Evolutionary conservation across 2,888 invertebrate species (phyloP), one percentile per base, ranked within the genome.

Genomic region (Habroteleia sp.): DNA sequence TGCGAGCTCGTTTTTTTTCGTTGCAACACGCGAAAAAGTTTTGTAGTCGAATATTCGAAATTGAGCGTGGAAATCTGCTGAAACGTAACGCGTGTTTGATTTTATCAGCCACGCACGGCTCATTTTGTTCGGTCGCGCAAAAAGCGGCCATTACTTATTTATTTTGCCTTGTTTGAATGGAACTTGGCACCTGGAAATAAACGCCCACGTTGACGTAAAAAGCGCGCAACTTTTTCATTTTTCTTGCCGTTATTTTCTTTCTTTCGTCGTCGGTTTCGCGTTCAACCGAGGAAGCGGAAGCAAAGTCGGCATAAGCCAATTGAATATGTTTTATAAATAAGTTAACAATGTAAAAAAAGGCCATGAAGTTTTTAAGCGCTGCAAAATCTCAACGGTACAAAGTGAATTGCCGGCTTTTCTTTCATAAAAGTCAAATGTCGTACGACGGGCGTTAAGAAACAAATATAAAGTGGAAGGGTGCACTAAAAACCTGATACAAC

Each of bases 351-450:
- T 41, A 39, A 31, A 48, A 41, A 54, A 46, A 31, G 29, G 35
- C 39, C 16, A 2, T n/a, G 35, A 68, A 60, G 50, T 50, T 69
- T 71, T 39, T 44, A 39, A 63, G 42, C 62, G 46, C 11, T 17
- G 41, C 44, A 41, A 37, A 65, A 72, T 63, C 60, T 33, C 56
- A 72, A 72, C 56, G 37, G 58, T 31, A 52, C 63, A 72, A 65
- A 65, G 58, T 65, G 72, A 72, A 65, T 72, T 35, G 48, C 72
- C 25, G 27, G 65, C 50, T 65, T 42, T 58, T 56, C 58, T 72
- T 72, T 65, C 65, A 72, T 72, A 72, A 72, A 72, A 72, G 72
- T 72, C 72, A 72, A 72, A 72, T 52, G 72, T 50, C 63, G 56
- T 25, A 60, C 17, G 46, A 25, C 48, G 27, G 46, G 50, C 17